Evolutionary conservation across 2,113 vertebrate genomes (phyloP).

Genomic region (Saiga tatarica): DNA sequence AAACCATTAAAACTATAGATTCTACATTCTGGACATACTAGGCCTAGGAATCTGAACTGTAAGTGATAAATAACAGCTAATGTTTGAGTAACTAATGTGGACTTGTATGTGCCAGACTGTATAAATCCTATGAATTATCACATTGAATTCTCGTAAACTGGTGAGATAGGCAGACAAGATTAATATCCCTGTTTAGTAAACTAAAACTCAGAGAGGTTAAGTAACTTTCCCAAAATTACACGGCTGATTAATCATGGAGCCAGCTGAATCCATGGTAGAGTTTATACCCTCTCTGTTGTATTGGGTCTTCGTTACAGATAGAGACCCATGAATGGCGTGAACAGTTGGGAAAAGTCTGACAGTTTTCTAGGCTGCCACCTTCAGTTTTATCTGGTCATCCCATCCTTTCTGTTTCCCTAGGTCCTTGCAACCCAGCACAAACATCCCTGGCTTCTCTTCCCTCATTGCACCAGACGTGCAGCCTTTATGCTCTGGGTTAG

Average conservation of each 20-base stretch:
- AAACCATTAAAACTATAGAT: background rate
- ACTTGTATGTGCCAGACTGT: background rate
- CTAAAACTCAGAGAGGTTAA: background rate
- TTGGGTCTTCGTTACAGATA: background rate
- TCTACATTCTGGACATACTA: background rate
- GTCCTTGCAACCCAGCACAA: background rate
- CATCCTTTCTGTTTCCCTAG: background rate
- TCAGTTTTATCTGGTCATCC: background rate
- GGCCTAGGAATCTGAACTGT: background rate
- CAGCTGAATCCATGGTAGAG: background rate
- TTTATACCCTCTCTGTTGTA: background rate
- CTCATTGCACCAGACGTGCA: fast-evolving
- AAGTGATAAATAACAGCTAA: background rate
- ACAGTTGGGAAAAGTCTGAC: background rate
- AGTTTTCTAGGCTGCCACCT: background rate
- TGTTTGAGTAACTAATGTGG: background rate
- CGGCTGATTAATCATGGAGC: background rate
- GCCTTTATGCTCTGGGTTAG: background rate
- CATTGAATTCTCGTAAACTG: background rate
- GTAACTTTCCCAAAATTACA: background rate
- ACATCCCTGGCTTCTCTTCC: background rate
- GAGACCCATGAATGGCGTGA: background rate
- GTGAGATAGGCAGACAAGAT: background rate
- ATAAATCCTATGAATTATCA: background rate
- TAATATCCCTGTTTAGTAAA: background rate